phyloP scores from a whole-genome alignment of 2,888 invertebrate species.

The Pollenia amentaria region DNA sequence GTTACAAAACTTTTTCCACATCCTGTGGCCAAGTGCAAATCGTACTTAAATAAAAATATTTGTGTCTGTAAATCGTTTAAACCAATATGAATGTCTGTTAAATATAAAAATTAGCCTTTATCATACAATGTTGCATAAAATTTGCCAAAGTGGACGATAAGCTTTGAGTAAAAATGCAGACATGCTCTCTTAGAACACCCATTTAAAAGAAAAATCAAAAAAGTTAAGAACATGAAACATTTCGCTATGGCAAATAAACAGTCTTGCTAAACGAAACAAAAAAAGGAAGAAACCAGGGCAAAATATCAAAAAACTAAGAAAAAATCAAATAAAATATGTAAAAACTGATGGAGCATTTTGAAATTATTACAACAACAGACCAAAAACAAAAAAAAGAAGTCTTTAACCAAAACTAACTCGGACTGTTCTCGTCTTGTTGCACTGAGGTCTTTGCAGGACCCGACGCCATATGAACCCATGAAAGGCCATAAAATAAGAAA shows the following conservation, averaged over 20 bases:
- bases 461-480: constrained; percentile 43
- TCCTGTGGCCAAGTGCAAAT: too few species aligned
- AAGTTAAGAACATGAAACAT: constrained; percentile 17
- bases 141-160: constrained; percentile 22
- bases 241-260: constrained; percentile 25
- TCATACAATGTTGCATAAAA: constrained; percentile 70
- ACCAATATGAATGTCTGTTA: constrained; percentile 35
- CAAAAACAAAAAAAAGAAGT: not conserved
- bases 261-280: not conserved
- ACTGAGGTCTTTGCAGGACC: not conserved
- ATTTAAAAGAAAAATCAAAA: constrained; percentile 10
- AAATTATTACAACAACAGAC: constrained; percentile 35
- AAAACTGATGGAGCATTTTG: constrained; percentile 46
- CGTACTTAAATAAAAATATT: not conserved
- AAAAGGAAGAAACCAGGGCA: not conserved
- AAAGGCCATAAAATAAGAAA: constrained; percentile 4
- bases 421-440: not conserved
- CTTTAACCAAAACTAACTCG: constrained; percentile 7
- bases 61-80: not conserved
- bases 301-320: not conserved
- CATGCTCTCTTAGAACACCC: constrained; percentile 23
- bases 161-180: constrained; percentile 4
- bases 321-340: constrained; percentile 41
- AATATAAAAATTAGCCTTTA: constrained; percentile 50
- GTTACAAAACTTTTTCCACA: too few species aligned